Base-by-base conservation (phyloP, 2,113 vertebrate species). In the Sigmodon hispidus region DNA sequence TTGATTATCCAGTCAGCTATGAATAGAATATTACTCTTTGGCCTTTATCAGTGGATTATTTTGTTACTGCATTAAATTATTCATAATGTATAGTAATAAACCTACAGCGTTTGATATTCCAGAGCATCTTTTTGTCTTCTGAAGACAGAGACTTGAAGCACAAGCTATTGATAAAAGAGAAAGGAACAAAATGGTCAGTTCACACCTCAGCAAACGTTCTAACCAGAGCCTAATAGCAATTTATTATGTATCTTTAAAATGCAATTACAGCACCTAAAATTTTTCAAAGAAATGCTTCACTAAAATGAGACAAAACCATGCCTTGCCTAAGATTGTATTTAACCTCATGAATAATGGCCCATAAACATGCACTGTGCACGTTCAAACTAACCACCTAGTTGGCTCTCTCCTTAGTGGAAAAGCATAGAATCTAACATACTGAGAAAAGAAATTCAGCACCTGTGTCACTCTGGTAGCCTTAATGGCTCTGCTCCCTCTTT, bases 191-290 rank as follows among this genome's bases (percentile, higher is more conserved):
- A 95, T 0, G 26, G 96, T 75, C 97, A 94, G 83, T 98, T 98
- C 96, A 96, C 92, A 98, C 93, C 86, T 97, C 93, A 97, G 88
- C 57, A 93, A 95, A 94, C 85, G 88, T 96, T n/a, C 89, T 97
- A 88, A 84, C 83, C 77, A 57, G 79, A 70, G 50, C 92, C 57
- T 95, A 85, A 93, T 94, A 95, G 90, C 94, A 93, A 96, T 97
- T 97, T 97, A 96, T 98, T 97, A 96, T 85, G 91, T 96, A 97
- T 77, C 79, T 95, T 97, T 97, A 98, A 96, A 94, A 97, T 89
- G 95, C 83, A 98, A 95, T 96, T 97, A 96, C 1, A 0, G 86
- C 65, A 81, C 93, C 92, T 84, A 89, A 97, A 90, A 70, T 94
- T 94, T 96, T 48, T 98, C 90, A 85, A 87, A 94, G 96, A 79